Conservation (phyloP, 2,888 invertebrate genomes). For the Plusia festucae region DNA sequence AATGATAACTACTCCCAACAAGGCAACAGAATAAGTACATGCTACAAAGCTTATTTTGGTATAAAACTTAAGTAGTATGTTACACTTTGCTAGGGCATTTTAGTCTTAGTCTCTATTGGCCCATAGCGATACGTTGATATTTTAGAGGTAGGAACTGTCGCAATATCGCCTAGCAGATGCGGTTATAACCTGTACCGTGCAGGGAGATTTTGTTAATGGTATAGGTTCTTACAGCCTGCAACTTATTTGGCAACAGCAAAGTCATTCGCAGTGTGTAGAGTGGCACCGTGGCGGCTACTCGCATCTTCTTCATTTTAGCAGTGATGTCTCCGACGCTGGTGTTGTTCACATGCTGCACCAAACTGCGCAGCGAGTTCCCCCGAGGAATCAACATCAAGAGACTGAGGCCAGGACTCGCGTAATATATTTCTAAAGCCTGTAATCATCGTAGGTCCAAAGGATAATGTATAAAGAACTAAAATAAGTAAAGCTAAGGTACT, state of each 20-base stretch:
- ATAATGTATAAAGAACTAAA: not conserved
- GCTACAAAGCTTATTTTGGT: too few species aligned
- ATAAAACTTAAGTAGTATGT: too few species aligned
- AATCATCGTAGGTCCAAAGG: conserved; percentile 29
- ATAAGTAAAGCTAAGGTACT: too few species aligned
- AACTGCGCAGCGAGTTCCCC: conserved; percentile 65
- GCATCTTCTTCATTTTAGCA: conserved; percentile 64
- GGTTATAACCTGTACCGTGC: too few species aligned
- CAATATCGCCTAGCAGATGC: too few species aligned
- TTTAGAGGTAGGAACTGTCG: too few species aligned
- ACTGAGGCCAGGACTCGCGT: conserved; percentile 76
- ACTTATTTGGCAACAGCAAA: conserved; percentile 80
- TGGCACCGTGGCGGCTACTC: conserved; percentile 79
- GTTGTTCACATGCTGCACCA: conserved; percentile 63
- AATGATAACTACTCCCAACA: too few species aligned
- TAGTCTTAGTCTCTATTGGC: too few species aligned
- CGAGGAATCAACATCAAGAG: conserved; percentile 79
- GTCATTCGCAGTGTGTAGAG: conserved; percentile 85
- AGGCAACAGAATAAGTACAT: too few species aligned
- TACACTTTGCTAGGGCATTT: too few species aligned
- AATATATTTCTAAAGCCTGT: conserved; percentile 83
- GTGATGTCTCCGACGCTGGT: conserved; percentile 65
- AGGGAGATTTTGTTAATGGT: too few species aligned
- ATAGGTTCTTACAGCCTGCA: conserved; percentile 73
- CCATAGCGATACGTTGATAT: too few species aligned